Conservation (phyloP, 2,797 vertebrate species). For the Chloroceryle inda region DNA sequence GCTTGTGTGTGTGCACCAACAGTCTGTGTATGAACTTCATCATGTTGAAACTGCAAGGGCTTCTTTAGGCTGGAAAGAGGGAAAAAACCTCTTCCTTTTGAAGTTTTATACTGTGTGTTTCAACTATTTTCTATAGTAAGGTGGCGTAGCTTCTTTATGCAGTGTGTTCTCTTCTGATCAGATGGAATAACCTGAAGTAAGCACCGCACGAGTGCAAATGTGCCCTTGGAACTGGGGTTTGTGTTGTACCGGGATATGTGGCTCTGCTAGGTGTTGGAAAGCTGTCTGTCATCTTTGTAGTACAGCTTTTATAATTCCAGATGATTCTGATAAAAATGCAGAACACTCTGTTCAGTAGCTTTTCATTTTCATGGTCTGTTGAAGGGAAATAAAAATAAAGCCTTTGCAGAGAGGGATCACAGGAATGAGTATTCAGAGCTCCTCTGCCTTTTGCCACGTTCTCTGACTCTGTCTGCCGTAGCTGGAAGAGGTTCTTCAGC, state of each 20-base stretch:
- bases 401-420: background rate
- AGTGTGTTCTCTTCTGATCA: background rate
- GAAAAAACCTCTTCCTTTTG: background rate
- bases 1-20: background rate
- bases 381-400: background rate
- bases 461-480: background rate
- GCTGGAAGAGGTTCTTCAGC: background rate
- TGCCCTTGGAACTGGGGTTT: background rate
- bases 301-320: background rate
- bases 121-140: background rate
- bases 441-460: constrained; percentile 2
- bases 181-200: background rate
- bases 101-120: background rate
- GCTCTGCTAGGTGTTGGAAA: background rate
- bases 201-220: background rate
- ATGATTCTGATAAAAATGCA: constrained; percentile 11
- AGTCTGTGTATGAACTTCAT: rapidly evolving
- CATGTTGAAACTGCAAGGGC: background rate
- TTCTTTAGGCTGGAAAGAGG: background rate
- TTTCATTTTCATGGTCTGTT: constrained; percentile 17
- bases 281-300: background rate
- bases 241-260: background rate
- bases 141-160: background rate
- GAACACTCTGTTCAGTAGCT: background rate
- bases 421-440: background rate